These are phyloP conservation scores for Dromius quadrimaculatus DNA, from an alignment of 2,888 invertebrate species.

Conservation along the genomic window DNA sequence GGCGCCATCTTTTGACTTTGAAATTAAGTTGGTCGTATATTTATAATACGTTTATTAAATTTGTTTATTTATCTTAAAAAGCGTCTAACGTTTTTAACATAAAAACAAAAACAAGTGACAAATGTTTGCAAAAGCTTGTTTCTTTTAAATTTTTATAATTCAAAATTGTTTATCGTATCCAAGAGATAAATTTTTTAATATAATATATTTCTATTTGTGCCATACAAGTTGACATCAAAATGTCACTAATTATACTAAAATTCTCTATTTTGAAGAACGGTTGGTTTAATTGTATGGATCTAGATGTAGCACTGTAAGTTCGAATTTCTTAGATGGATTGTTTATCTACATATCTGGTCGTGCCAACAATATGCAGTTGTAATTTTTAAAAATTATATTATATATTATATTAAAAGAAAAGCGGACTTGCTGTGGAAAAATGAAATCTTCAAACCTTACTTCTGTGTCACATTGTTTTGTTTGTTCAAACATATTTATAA, in stretches of 20 bases:
- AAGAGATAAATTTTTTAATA: constrained; percentile 53
- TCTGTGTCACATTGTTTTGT: too few relatives aligned
- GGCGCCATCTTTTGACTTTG: too few relatives aligned
- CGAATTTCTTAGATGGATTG: constrained; percentile 53
- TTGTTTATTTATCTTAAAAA: too few relatives aligned
- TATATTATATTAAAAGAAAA: constrained; percentile 52
- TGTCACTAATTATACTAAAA: constrained; percentile 55
- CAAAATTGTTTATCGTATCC: constrained; percentile 51
- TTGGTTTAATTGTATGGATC: constrained; percentile 48
- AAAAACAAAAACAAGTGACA: too few relatives aligned
- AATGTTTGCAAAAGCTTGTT: too few relatives aligned
- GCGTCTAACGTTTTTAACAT: too few relatives aligned
- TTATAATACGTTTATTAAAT: too few relatives aligned
- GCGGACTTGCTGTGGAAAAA: constrained; percentile 1
- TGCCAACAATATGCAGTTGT: constrained; percentile 62
- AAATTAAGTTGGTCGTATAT: too few relatives aligned
- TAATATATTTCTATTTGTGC: constrained; percentile 60
- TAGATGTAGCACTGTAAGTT: constrained; percentile 50
- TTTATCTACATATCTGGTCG: constrained; percentile 64
- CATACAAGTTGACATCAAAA: constrained; percentile 58
- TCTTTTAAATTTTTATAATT: constrained; percentile 39
- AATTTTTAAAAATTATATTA: constrained; percentile 57
- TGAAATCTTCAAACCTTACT: constrained; percentile 4
- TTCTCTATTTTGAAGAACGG: constrained; percentile 47
- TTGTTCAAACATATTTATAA: too few relatives aligned